Percentiles rank a stretch among this genome's conserved stretches.
phyloP scores from a whole-genome alignment of 2,113 vertebrate species.

The Lycaon pictus region DNA sequence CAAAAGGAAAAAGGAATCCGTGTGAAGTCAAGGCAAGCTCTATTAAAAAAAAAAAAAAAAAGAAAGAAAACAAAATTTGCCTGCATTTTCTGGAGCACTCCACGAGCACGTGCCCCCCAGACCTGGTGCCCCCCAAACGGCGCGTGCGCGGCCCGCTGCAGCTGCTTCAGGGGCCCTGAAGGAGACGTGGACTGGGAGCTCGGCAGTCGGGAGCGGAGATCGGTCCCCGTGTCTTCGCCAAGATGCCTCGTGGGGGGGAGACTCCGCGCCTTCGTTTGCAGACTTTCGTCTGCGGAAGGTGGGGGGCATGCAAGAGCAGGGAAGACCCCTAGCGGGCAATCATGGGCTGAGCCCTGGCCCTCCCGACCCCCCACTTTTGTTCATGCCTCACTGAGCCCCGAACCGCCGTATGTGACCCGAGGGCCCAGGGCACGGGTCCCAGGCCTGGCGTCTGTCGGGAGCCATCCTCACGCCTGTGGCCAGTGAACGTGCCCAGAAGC shows the following conservation, averaged over 20 bases:
- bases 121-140: fast-evolving
- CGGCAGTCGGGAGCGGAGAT: fast-evolving
- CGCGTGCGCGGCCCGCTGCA: fast-evolving
- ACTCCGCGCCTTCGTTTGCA: fast-evolving
- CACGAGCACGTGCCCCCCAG: fast-evolving
- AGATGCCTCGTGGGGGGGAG: fast-evolving
- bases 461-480: fast-evolving
- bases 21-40: background rate
- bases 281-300: fast-evolving
- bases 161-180: fast-evolving
- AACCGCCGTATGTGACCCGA: fast-evolving
- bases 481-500: background rate
- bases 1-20: background rate
- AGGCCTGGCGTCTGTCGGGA: fast-evolving
- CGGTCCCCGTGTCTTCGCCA: background rate
- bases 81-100: background rate
- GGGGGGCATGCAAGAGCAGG: fast-evolving
- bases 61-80: background rate
- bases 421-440: background rate
- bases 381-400: background rate
- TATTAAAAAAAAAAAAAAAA: background rate
- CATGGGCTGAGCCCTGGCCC: fast-evolving
- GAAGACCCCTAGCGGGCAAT: fast-evolving
- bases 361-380: fast-evolving
- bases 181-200: fast-evolving